Evolutionary conservation across 1,140 invertebrate species (phyloP), one percentile per base, ranked within the genome.

Genomic region (Eciton burchellii): DNA sequence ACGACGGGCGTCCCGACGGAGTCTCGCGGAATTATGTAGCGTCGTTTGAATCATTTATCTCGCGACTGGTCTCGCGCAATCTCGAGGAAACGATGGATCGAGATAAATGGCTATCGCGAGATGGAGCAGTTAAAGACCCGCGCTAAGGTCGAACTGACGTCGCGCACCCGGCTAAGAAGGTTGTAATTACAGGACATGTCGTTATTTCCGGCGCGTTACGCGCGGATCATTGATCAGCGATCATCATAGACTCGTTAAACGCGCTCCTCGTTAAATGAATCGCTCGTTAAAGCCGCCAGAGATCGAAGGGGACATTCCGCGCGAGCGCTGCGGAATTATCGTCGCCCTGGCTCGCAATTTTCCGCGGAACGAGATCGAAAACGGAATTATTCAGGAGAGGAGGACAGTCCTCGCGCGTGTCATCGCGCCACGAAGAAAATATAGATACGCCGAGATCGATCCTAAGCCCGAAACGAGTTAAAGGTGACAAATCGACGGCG

Each of bases 1-100:
- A 35, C 35, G 35, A 19, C 70, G 59, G 72, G 21, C 72, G 72
- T 74, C 72, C 62, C 43, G n/a, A 43, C 43, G 72, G 72, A 74
- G 72, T 57, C 57, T 26, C 41, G 43, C 57, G 57, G 57, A 74
- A 74, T 74, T 74, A 74, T 60, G 62, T 77, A 47, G 29, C 60
- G 60, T 65, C 73, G 62, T 77, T 77, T 54, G 60, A 77, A 77
- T 77, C 73, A 77, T 77, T 77, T 66, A 77, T 77, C 60, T 77
- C 60, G 29, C n/a, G 72, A 35, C 57, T 72, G 54, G 70, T 72
- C 57, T 74, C 21, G 35, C 21, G 43, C 43, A 60, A 77, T 60
- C 73, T 77, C 73, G 73, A 66, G 24, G 60, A 56, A 54, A 77
- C 47, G 62, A 66, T 29, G 29, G 62, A 43, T 43, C 73, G 73